Percentiles rank a stretch among this genome's conserved stretches.
phyloP scores from a whole-genome alignment of 2,113 vertebrate species.

The Muntiacus reevesi region DNA sequence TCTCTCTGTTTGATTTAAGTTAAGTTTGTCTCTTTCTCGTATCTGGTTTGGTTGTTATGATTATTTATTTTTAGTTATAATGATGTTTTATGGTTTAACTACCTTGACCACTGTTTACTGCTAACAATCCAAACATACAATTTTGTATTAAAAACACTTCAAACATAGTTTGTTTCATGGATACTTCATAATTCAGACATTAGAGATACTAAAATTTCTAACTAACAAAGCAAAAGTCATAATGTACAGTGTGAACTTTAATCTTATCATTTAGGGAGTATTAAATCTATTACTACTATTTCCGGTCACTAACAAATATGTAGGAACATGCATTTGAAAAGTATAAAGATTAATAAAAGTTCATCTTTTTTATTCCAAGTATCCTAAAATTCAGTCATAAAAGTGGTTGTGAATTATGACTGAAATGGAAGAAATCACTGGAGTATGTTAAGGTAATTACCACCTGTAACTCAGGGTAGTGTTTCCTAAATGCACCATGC shows the following conservation, averaged over 20 bases:
- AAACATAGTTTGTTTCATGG: not conserved
- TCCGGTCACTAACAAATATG: not conserved
- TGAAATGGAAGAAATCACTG: conserved; percentile 69
- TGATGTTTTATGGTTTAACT: not conserved
- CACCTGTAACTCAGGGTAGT: conserved; percentile 60
- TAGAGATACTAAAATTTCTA: not conserved
- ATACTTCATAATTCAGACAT: not conserved
- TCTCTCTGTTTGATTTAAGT: not conserved
- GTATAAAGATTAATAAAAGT: conserved; percentile 3
- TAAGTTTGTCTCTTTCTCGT: not conserved
- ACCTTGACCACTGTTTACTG: not conserved
- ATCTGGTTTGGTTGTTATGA: not conserved
- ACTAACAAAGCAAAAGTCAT: not conserved
- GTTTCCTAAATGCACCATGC: conserved; percentile 55
- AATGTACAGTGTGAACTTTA: not conserved
- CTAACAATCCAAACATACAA: not conserved
- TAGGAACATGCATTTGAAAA: not conserved
- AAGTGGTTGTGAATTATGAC: conserved; percentile 43
- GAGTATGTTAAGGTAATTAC: conserved; percentile 59
- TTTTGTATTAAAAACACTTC: not conserved
- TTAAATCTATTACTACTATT: not conserved
- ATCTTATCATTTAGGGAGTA: not conserved
- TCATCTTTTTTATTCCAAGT: conserved; percentile 30
- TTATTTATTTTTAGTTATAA: not conserved
- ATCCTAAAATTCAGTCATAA: conserved; percentile 50